Evolutionary conservation across 1,140 invertebrate species (phyloP), one percentile per base, ranked within the genome.

Genomic region (Cyphomyrmex costatus): DNA sequence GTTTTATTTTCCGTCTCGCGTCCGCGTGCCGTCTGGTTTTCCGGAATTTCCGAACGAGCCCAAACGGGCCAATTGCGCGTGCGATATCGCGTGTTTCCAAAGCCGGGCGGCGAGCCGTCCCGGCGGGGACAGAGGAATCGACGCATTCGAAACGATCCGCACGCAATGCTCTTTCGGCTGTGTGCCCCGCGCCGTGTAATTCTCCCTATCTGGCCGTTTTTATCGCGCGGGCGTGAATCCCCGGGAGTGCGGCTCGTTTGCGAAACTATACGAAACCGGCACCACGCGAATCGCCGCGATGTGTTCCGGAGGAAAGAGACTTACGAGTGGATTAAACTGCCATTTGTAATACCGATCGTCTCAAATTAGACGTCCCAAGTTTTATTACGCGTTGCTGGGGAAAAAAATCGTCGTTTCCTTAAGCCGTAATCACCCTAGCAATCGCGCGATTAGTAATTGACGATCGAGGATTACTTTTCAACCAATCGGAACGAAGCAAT

Each of bases 171-270:
- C 74, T 85, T 85, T 78, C 63, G 36, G 27, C 33, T 49, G 30
- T 51, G 16, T 58, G 36, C n/a, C n/a, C n/a, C n/a, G n/a, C 58
- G 46, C 6, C 60, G 53, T 66, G 80, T 79, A 68, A 79, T 74
- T 46, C 68, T 36, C 24, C 42, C 58, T 80, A 49, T 68, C 68
- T 58, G 61, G 8, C 60, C 51, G 51, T 89, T 86, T 89, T 80
- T 88, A 86, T 80, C 83, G 80, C 33, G 53, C 51, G 87, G n/a
- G 36, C 33, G 71, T 53, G 82, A 88, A 82, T 86, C 74, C 86
- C 24, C 51, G 82, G 12, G 33, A 51, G 56, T 24, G 60, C 27
- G 65, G 53, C n/a, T 88, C 61, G 78, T 89, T 77, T 71, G 56
- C 77, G 78, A 83, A 77, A 68, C 21, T 56, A n/a, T n/a, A 58